Evolutionary conservation across 2,888 invertebrate genomes (phyloP).

Genomic region (Amiota minor): DNA sequence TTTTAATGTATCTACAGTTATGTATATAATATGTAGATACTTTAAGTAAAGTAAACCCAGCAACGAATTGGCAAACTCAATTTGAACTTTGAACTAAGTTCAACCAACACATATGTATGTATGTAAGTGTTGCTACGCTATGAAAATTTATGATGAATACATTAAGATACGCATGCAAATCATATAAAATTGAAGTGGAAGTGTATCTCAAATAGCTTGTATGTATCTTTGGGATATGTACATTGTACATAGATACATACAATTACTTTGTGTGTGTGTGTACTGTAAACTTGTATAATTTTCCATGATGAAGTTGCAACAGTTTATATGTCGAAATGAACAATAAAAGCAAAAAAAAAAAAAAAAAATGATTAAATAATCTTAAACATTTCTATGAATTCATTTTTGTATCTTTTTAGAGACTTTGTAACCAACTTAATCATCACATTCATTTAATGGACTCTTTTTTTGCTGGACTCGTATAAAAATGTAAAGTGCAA

Average conservation of each 20-base stretch:
- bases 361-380: not conserved
- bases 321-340: not conserved
- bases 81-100: slow-evolving; percentile 25
- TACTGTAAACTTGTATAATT: slow-evolving; percentile 6
- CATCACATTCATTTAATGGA: slow-evolving; percentile 19
- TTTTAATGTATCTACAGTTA: not conserved
- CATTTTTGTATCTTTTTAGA: not conserved
- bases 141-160: slow-evolving; percentile 30
- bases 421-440: not conserved
- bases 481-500: slow-evolving; percentile 23
- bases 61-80: not conserved
- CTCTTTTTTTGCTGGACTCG: not conserved
- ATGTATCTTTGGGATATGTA: not conserved
- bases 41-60: not conserved
- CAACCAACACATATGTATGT: too few species aligned
- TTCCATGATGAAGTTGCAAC: slow-evolving; percentile 4
- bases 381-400: not conserved
- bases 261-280: not conserved
- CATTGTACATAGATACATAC: not conserved
- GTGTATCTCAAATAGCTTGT: slow-evolving; percentile 4
- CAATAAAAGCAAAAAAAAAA: not conserved
- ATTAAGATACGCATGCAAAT: slow-evolving; percentile 33
- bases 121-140: slow-evolving; percentile 10
- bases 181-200: slow-evolving; percentile 14
- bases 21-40: not conserved